Evolutionary conservation across 2,797 vertebrate species (phyloP), one percentile per base, ranked within the genome.

Genomic region (Amphiprion clarkii): DNA sequence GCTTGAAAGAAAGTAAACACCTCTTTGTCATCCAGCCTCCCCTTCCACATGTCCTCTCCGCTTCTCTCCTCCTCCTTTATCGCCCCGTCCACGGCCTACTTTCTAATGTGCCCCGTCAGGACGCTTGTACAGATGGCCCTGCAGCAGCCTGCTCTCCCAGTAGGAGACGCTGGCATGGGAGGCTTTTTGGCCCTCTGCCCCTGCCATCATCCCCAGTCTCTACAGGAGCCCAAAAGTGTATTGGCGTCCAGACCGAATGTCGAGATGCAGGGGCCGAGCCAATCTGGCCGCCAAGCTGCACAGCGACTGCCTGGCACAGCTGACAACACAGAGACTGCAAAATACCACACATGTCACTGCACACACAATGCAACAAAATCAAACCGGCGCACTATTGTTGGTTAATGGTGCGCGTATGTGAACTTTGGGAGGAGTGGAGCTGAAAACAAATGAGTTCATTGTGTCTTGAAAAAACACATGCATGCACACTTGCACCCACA

Each of bases 401-500:
- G 66, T 74, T 76, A 75, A 68, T 81, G 79, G 66, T 29, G 69
- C 66, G 67, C 79, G 57, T 78, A 59, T 68, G 60, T 77, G 68
- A 71, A 67, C 81, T 55, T 59, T 75, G 44, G 66, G 74, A 74
- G 67, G 67, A 65, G 88, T 58, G 65, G 36, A 39, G 78, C 57
- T 21, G 77, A 83, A 79, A 87, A 94, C 92, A 94, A 92, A 82
- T 67, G 79, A 82, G 63, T 62, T 87, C 89, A 70, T 93, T 94
- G 91, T 91, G 81, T 76, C 78, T 71, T 87, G 74, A 79, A 76
- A 80, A 87, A 75, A 84, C 82, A 90, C 87, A 87, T 83, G 88
- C 81, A 86, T 73, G 89, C 90, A 90, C 89, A 88, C 82, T 87
- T 85, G 89, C 87, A 88, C 89, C 90, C 89, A 92, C 90, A 81